Conservation (phyloP, 2,113 vertebrate species). For the Leiothrix lutea region DNA sequence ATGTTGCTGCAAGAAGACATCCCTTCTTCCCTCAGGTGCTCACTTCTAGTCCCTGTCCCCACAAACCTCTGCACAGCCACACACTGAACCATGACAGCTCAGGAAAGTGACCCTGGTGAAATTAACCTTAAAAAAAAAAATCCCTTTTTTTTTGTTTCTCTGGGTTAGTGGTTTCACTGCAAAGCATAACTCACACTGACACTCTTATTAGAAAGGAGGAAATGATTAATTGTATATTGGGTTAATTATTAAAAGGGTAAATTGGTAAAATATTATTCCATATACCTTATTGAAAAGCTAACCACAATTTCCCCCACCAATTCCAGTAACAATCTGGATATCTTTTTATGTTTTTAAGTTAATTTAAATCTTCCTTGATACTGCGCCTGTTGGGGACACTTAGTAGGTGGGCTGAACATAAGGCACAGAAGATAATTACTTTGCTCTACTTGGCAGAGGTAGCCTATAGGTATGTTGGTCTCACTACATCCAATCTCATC, state of each 20-base stretch:
- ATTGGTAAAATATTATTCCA: not conserved
- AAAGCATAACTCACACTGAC: not conserved
- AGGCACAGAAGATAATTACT: not conserved
- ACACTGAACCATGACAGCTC: not conserved
- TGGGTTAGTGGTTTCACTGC: not conserved
- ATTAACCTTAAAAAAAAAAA: not conserved
- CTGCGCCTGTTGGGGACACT: not conserved
- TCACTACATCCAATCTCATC: not conserved
- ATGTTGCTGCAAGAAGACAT: not conserved
- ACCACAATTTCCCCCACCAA: not conserved
- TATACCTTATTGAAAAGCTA: not conserved
- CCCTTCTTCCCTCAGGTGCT: not conserved
- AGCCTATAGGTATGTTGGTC: not conserved
- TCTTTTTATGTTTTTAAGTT: not conserved
- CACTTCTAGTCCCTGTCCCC: not conserved
- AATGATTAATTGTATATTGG: not conserved
- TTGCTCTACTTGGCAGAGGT: not conserved
- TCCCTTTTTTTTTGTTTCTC: not conserved
- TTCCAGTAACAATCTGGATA: not conserved
- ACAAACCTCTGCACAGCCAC: not conserved
- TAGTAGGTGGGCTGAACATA: not conserved
- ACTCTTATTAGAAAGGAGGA: not conserved
- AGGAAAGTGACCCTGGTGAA: not conserved
- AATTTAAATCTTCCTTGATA: not conserved
- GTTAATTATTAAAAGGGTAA: not conserved